Evolutionary conservation across 2,888 invertebrate genomes (phyloP).

Genomic region (Melieria crassipennis): DNA sequence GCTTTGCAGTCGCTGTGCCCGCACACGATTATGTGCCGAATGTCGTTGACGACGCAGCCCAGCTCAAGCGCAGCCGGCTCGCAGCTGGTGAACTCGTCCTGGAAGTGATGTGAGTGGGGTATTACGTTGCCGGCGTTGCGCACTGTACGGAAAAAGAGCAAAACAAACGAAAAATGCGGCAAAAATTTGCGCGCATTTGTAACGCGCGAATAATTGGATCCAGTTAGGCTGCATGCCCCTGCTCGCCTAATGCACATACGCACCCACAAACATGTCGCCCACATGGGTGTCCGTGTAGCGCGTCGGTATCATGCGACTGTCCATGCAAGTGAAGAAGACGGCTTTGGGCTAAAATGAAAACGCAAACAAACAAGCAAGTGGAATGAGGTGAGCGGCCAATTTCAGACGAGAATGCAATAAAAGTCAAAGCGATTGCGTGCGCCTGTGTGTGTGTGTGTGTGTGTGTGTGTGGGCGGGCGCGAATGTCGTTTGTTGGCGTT

Average conservation of each 20-base stretch:
- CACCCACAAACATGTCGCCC: constrained; percentile 97
- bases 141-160: constrained; percentile 69
- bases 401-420: too few species aligned
- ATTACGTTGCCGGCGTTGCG: constrained; percentile 96
- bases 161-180: constrained; percentile 18
- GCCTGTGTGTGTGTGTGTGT: too few species aligned
- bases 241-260: constrained; percentile 46
- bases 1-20: constrained; percentile 99
- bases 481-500: too few species aligned
- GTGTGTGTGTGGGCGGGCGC: too few species aligned
- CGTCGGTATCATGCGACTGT: constrained; percentile 96
- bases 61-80: constrained; percentile 96
- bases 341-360: constrained; percentile 81
- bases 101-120: constrained; percentile 89
- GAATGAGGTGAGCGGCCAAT: too few species aligned
- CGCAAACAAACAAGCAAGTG: too few species aligned
- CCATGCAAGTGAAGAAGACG: constrained; percentile 98
- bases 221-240: too few species aligned
- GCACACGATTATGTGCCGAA: constrained; percentile 92
- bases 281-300: constrained; percentile 94
- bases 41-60: constrained; percentile 90
- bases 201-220: too few species aligned
- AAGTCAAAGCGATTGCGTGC: too few species aligned
- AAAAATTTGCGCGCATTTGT: neutral
- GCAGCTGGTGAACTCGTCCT: constrained; percentile 87